Conservation (phyloP, 2,797 vertebrate species). For the Selene dorsalis region DNA sequence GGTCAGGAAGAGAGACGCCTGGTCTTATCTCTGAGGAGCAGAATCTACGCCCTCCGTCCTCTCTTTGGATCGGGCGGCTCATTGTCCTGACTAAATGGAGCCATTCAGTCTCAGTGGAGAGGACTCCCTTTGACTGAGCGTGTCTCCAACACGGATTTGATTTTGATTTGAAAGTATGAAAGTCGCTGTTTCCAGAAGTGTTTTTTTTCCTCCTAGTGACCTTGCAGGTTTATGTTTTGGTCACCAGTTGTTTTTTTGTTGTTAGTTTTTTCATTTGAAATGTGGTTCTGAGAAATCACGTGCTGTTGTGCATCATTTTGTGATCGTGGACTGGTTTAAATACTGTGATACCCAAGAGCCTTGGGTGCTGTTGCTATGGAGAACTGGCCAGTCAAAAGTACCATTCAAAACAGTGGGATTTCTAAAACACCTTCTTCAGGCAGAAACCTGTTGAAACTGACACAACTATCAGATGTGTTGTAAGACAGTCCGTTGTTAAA, state of each 20-base stretch:
- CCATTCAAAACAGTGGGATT: too few species aligned
- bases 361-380: too few species aligned
- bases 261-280: too few species aligned
- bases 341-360: too few species aligned
- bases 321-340: too few species aligned
- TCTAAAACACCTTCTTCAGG: too few species aligned
- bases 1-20: conserved; percentile 37
- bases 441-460: too few species aligned
- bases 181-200: neutral
- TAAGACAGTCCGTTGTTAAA: too few species aligned
- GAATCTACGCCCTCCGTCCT: conserved; percentile 25
- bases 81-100: conserved; percentile 47
- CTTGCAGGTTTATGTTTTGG: neutral
- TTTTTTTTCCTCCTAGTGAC: neutral
- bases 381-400: too few species aligned
- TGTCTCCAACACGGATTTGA: conserved; percentile 31
- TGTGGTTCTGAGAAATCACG: neutral
- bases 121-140: conserved; percentile 29
- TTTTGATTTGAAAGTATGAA: neutral
- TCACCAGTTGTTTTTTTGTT: neutral
- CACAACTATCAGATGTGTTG: too few species aligned
- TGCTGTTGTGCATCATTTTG: neutral
- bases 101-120: conserved; percentile 23
- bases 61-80: conserved; percentile 14
- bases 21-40: conserved; percentile 58